phyloP scores from a whole-genome alignment of 2,797 vertebrate species.

The Argya squamiceps region DNA sequence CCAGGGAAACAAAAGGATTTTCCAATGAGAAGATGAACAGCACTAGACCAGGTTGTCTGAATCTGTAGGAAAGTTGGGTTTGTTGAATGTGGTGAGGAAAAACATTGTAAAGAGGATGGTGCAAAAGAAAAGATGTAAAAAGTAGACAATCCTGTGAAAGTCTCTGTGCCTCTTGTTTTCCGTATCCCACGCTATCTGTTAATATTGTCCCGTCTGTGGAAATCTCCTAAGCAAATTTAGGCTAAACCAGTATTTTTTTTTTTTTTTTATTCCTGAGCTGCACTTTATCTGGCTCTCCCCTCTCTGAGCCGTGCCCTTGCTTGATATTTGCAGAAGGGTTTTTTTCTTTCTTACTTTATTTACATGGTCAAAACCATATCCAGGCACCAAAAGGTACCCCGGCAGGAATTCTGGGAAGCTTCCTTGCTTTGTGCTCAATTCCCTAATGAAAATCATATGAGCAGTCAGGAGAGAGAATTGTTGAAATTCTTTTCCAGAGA shows the following conservation, averaged over 20 bases:
- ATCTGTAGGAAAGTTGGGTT: neutral
- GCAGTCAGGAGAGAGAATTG: constrained; percentile 9
- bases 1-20: neutral
- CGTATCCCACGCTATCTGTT: neutral
- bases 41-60: neutral
- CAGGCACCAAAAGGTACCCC: neutral
- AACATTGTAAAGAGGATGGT: neutral
- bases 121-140: neutral
- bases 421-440: neutral
- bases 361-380: neutral
- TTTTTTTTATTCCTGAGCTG: neutral
- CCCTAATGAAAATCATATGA: constrained; percentile 13
- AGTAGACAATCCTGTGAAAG: neutral
- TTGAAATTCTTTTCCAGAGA: constrained; percentile 33
- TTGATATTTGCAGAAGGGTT: neutral
- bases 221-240: neutral
- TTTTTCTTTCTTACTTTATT: neutral
- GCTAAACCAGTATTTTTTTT: neutral
- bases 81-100: neutral
- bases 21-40: neutral
- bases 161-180: neutral
- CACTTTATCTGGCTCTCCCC: neutral
- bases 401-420: neutral
- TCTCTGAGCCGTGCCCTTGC: neutral
- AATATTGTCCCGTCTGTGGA: neutral